Percentiles rank a stretch among this genome's conserved stretches.
Conservation (phyloP, 2,888 invertebrate genomes). For the Aleiodes leptofemur region DNA sequence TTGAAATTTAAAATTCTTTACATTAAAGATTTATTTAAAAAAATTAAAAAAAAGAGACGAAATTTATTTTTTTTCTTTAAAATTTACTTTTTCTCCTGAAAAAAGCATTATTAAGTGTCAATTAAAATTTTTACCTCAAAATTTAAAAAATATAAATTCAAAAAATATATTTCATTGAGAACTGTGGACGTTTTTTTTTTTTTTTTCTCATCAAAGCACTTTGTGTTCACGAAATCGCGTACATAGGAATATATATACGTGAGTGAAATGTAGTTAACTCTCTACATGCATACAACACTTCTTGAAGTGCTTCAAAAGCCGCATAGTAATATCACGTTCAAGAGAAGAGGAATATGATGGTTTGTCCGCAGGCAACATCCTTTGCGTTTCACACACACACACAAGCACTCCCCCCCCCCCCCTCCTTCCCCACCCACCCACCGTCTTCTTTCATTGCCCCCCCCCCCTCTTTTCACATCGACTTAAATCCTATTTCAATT, state of each 20-base stretch:
- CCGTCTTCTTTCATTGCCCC: not conserved
- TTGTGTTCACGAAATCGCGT: not conserved
- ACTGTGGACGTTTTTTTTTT: not conserved
- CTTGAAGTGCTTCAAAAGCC: slow-evolving; percentile 26
- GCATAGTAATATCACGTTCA: slow-evolving; percentile 31
- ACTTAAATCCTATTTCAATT: slow-evolving; percentile 24
- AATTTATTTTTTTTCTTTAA: no score
- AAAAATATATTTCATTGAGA: not conserved
- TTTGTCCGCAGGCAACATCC: slow-evolving; percentile 31
- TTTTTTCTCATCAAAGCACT: not conserved
- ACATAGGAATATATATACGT: not conserved
- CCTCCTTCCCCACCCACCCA: no score
- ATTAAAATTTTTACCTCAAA: no score
- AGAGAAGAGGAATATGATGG: slow-evolving; percentile 28
- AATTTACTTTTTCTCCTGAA: no score
- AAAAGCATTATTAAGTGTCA: no score
- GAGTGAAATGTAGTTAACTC: slow-evolving; percentile 17
- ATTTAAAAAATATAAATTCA: not conserved
- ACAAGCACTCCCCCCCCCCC: not conserved
- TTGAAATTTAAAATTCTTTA: no score
- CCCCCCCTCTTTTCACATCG: no score
- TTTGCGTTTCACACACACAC: not conserved
- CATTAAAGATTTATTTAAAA: no score
- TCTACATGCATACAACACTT: slow-evolving; percentile 24
- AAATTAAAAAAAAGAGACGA: no score